These are phyloP conservation scores for Thalassoma bifasciatum DNA, from an alignment of 2,113 vertebrate genomes.

Conservation along the genomic window DNA sequence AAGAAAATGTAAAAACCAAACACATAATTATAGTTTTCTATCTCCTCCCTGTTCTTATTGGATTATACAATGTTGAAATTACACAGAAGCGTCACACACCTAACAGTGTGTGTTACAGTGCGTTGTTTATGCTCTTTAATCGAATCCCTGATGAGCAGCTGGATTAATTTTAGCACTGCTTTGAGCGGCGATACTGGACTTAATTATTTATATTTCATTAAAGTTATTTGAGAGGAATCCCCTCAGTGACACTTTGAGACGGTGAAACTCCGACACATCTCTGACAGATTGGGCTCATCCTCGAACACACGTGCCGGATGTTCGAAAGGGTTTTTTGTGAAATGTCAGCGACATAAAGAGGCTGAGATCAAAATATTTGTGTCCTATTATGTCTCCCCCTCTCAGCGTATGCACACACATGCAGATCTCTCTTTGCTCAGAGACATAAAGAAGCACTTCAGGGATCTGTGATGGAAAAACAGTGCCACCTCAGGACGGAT, in stretches of 20 bases:
- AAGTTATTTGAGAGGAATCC: slow-evolving; percentile 15
- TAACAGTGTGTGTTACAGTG: neutral
- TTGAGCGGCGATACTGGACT: neutral
- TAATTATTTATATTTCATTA: neutral
- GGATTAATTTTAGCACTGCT: neutral
- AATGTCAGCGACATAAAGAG: slow-evolving; percentile 56
- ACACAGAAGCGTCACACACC: neutral
- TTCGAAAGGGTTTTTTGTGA: slow-evolving; percentile 24
- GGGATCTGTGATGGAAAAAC: slow-evolving; percentile 26
- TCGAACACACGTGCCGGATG: slow-evolving; percentile 38
- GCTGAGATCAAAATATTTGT: slow-evolving; percentile 47
- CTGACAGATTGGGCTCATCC: slow-evolving; percentile 8
- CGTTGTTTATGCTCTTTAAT: neutral
- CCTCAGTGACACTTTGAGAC: slow-evolving; percentile 26
- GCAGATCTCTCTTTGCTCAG: neutral
- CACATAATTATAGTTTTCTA: neutral
- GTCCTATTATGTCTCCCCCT: slow-evolving; percentile 16
- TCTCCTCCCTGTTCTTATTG: neutral
- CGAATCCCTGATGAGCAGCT: neutral
- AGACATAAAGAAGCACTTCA: slow-evolving; percentile 1
- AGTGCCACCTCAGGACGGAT: slow-evolving; percentile 50
- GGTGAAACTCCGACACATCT: slow-evolving; percentile 19
- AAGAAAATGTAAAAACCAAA: too few relatives aligned
- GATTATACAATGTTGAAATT: neutral
- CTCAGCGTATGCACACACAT: neutral